Conservation (phyloP, 2,888 invertebrate genomes). For the Parnassius orleans region DNA sequence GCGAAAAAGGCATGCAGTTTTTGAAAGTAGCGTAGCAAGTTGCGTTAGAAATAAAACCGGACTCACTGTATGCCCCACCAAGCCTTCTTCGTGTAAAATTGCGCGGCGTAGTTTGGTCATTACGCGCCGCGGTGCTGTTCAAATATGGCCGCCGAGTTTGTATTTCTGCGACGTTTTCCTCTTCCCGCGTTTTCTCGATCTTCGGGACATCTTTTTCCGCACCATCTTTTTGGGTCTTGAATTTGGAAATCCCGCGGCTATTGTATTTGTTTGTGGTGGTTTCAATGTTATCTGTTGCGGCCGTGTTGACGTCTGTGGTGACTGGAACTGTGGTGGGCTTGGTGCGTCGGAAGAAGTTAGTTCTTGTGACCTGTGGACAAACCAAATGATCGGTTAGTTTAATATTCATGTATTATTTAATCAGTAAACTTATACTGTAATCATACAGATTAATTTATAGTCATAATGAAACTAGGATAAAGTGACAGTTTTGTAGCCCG, state of each 20-base stretch:
- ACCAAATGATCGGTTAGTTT: conserved; percentile 43
- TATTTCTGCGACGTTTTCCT: conserved; percentile 43
- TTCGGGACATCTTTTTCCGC: conserved; percentile 35
- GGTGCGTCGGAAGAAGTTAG: conserved; percentile 67
- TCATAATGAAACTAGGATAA: too few species aligned
- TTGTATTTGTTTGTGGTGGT: conserved; percentile 57
- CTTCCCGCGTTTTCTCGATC: conserved; percentile 45
- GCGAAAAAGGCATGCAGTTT: conserved; percentile 29
- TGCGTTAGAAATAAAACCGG: conserved; percentile 45
- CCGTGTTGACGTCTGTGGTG: conserved; percentile 47
- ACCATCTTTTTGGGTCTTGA: conserved; percentile 46
- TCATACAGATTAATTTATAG: too few species aligned
- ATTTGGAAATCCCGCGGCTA: conserved; percentile 46
- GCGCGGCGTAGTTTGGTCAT: conserved; percentile 63
- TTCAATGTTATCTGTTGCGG: conserved; percentile 40
- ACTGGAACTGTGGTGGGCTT: conserved; percentile 63
- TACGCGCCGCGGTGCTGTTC: conserved; percentile 54
- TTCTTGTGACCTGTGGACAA: conserved; percentile 53
- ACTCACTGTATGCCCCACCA: conserved; percentile 70
- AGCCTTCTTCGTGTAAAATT: conserved; percentile 61
- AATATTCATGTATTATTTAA: conserved; percentile 17
- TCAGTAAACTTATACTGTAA: too few species aligned
- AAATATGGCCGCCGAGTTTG: conserved; percentile 57
- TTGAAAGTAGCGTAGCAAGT: conserved; percentile 29
- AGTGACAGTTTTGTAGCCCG: too few species aligned